Evolutionary conservation across 2,113 vertebrate genomes (phyloP).

Genomic region (Struthidea cinerea): DNA sequence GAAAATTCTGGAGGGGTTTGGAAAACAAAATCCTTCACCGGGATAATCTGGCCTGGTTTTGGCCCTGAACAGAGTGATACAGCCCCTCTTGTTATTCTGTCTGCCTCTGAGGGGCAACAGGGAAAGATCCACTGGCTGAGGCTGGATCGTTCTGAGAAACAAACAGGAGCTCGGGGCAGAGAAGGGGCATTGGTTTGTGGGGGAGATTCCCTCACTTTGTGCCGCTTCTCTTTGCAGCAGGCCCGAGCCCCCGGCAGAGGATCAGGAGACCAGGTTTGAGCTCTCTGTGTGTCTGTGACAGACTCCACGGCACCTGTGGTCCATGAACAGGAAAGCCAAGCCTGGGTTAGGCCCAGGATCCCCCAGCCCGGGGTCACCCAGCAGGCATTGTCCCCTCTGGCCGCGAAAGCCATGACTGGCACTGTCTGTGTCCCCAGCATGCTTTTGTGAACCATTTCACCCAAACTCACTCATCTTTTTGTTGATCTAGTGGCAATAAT

Average conservation of each 20-base stretch:
- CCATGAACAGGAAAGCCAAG: not conserved
- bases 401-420: not conserved
- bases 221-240: slow-evolving; percentile 19
- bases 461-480: not conserved
- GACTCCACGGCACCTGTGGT: rapidly evolving
- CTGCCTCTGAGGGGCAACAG: not conserved
- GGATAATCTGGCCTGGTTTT: not conserved
- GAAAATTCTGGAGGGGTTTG: not conserved
- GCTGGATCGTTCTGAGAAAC: not conserved
- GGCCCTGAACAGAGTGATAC: not conserved
- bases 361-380: not conserved
- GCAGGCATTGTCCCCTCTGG: not conserved
- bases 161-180: not conserved
- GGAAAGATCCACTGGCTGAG: not conserved
- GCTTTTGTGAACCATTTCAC: not conserved
- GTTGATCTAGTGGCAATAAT: not conserved
- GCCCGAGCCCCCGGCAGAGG: slow-evolving; percentile 39
- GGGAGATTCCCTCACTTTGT: not conserved
- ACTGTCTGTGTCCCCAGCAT: not conserved
- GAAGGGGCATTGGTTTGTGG: not conserved
- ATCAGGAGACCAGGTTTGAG: slow-evolving; percentile 72
- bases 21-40: not conserved
- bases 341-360: not conserved
- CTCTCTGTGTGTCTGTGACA: not conserved
- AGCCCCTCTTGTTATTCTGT: not conserved